Percentiles rank a stretch among this genome's conserved stretches.
These are phyloP conservation scores for Cirrhinus mrigala DNA, from an alignment of 2,797 vertebrate species.

Conservation along the genomic window DNA sequence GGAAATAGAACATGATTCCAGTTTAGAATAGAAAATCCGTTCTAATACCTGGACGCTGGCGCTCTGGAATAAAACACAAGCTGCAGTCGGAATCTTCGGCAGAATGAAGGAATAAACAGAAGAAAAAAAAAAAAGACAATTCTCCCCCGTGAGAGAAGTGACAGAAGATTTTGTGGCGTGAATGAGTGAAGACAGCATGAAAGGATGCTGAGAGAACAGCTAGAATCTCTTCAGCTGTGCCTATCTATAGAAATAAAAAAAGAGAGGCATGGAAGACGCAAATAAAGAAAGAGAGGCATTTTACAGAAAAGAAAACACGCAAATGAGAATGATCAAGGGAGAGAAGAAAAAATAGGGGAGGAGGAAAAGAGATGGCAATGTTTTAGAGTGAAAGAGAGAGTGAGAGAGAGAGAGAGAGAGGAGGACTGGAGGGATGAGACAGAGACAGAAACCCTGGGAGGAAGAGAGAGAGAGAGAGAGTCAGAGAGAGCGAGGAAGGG, in stretches of 20 bases:
- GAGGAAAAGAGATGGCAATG: constrained; percentile 40
- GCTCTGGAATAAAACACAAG: constrained; percentile 42
- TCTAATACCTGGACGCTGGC: constrained; percentile 47
- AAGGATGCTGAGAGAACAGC: constrained; percentile 16
- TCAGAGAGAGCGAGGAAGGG: not conserved
- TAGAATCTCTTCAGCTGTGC: constrained; percentile 32
- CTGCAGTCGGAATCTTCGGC: constrained; percentile 39
- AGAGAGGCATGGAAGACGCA: constrained; percentile 56
- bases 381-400: constrained; percentile 42
- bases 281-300: constrained; percentile 36
- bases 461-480: not conserved
- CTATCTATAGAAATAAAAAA: constrained; percentile 41
- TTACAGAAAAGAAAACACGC: constrained; percentile 34
- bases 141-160: constrained; percentile 8
- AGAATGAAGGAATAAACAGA: constrained; percentile 41
- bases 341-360: constrained; percentile 43
- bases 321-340: constrained; percentile 43
- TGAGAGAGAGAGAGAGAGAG: constrained; percentile 41
- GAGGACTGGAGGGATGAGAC: constrained; percentile 15
- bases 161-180: constrained; percentile 30
- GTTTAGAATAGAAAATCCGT: constrained; percentile 55
- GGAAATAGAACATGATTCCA: constrained; percentile 78
- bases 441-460: constrained; percentile 12
- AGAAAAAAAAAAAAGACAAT: constrained; percentile 36
- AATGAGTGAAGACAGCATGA: constrained; percentile 27